Percentiles rank a stretch among this genome's conserved stretches.
Conservation (phyloP, 2,797 vertebrate species). For the Manis javanica region DNA sequence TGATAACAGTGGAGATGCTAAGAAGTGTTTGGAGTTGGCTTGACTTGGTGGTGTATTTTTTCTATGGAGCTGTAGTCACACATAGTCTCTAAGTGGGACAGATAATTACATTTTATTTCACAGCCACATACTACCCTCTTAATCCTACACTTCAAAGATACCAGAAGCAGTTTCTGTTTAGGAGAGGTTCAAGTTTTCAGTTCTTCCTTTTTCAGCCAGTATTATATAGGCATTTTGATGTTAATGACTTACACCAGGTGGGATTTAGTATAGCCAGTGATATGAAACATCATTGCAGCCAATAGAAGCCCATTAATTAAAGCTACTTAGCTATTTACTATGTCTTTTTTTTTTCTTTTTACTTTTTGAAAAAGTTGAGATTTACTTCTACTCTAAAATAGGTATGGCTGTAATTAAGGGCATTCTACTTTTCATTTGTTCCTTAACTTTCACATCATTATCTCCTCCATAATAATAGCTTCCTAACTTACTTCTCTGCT, state of each 20-base stretch:
- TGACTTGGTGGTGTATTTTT: not conserved
- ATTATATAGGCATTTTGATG: not conserved
- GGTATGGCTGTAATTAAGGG: conserved; percentile 4
- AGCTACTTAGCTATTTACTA: not conserved
- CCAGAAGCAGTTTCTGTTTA: not conserved
- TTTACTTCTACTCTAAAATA: conserved; percentile 31
- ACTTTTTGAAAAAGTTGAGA: conserved; percentile 19
- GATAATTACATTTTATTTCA: not conserved
- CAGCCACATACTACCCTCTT: not conserved
- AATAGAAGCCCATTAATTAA: conserved; percentile 36
- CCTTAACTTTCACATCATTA: not conserved
- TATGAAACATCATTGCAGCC: not conserved
- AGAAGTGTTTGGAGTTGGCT: not conserved
- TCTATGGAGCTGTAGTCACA: not conserved
- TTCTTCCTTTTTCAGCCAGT: not conserved
- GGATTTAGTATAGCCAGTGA: not conserved
- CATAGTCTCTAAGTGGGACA: not conserved
- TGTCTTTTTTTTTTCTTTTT: conserved; percentile 27
- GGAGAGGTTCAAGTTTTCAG: conserved; percentile 24
- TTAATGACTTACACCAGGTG: not conserved
- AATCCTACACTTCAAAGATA: not conserved
- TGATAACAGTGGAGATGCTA: not conserved
- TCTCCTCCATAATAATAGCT: not conserved
- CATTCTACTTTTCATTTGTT: conserved; percentile 18
- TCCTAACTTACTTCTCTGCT: not conserved